phyloP scores from a whole-genome alignment of 2,113 vertebrate genomes.

The Caranx ignobilis region DNA sequence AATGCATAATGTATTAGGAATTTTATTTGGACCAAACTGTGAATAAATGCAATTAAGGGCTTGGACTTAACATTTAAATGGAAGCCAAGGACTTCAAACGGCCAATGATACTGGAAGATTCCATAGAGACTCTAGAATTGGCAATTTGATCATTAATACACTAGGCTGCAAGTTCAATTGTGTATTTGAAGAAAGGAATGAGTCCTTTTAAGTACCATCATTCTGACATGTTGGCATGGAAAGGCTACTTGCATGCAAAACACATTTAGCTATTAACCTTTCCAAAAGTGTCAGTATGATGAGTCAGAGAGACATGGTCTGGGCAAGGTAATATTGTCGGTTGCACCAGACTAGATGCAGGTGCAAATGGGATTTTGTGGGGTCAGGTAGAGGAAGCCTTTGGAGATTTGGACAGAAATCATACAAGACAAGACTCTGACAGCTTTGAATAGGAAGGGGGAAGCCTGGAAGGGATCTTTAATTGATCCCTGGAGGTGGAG shows the following conservation, averaged over 20 bases:
- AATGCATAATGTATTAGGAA: neutral
- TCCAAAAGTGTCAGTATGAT: constrained; percentile 21
- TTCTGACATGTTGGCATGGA: constrained; percentile 27
- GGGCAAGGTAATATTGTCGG: constrained; percentile 19
- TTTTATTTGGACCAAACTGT: constrained; percentile 30
- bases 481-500: constrained; percentile 55
- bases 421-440: constrained; percentile 51
- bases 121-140: neutral
- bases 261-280: constrained; percentile 37
- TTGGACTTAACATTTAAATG: constrained; percentile 27
- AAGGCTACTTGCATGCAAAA: constrained; percentile 29
- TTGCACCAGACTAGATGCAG: constrained; percentile 18
- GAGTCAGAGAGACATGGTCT: constrained; percentile 10
- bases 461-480: constrained; percentile 32
- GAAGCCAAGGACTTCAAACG: constrained; percentile 29
- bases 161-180: constrained; percentile 11
- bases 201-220: constrained; percentile 16
- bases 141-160: constrained; percentile 37
- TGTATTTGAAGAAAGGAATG: constrained; percentile 11
- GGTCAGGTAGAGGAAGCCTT: constrained; percentile 18
- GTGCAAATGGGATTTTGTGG: constrained; percentile 46
- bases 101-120: constrained; percentile 13
- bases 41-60: constrained; percentile 7
- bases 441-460: constrained; percentile 39
- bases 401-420: constrained; percentile 47